These are phyloP conservation scores for Aethina tumida DNA, from an alignment of 1,140 invertebrate genomes.

Conservation along the genomic window DNA sequence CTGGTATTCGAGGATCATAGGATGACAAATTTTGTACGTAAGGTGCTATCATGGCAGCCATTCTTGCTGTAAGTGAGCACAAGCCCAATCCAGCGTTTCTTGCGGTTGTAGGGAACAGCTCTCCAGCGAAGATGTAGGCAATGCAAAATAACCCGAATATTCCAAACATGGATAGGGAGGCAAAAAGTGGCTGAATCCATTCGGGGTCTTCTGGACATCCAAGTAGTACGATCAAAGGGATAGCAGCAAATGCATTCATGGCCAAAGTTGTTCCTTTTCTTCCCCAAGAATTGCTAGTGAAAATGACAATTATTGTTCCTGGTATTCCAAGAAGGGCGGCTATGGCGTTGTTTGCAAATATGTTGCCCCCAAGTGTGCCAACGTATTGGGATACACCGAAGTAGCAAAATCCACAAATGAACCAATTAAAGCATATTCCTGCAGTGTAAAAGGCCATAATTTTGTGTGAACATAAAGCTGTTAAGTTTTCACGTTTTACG, in stretches of 20 bases:
- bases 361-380: conserved; percentile 54
- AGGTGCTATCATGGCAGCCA: conserved; percentile 57
- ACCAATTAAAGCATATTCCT: conserved; percentile 54
- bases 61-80: conserved; percentile 47
- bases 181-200: neutral
- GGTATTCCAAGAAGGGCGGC: conserved; percentile 54
- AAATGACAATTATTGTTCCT: conserved; percentile 53
- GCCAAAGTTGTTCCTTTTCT: conserved; percentile 50
- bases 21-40: conserved; percentile 47
- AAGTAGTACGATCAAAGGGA: neutral
- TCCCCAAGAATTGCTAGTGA: conserved; percentile 49
- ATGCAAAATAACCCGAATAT: conserved; percentile 14
- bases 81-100: conserved; percentile 55
- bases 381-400: conserved; percentile 65
- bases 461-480: conserved; percentile 50
- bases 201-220: neutral
- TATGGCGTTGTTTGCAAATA: conserved; percentile 58
- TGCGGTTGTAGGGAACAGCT: conserved; percentile 56
- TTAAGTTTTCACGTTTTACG: conserved; percentile 58
- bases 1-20: conserved; percentile 43
- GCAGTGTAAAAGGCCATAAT: no score
- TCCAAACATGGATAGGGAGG: neutral
- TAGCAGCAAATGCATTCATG: conserved; percentile 47
- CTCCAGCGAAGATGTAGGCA: conserved; percentile 46
- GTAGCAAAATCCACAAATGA: conserved; percentile 58